Conservation (phyloP, 2,888 invertebrate species). For the Cyclophora albipunctata region DNA sequence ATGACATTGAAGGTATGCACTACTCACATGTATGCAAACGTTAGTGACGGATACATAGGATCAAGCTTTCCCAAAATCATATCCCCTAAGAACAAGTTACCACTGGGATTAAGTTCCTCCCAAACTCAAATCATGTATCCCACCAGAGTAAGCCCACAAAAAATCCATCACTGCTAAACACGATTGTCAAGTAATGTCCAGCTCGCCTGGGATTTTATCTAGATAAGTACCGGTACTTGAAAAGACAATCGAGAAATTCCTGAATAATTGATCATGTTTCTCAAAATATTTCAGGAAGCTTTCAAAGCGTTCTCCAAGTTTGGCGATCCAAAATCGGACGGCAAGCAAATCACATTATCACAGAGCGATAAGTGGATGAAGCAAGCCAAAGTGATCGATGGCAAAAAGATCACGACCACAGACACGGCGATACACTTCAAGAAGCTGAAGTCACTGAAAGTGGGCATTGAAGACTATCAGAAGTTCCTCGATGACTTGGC, state of each 20-base stretch:
- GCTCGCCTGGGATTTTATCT: no score
- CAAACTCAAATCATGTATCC: no score
- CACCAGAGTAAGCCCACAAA: no score
- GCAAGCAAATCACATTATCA: constrained; percentile 88
- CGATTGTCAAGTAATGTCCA: no score
- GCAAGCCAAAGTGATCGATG: constrained; percentile 87
- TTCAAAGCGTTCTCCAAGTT: constrained; percentile 91
- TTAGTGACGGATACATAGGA: constrained; percentile 4
- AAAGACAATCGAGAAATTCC: no score
- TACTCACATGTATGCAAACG: not conserved
- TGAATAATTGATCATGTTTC: no score
- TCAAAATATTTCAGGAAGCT: constrained; percentile 73
- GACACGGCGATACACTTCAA: constrained; percentile 94
- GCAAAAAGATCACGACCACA: constrained; percentile 90
- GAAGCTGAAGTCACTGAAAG: constrained; percentile 88
- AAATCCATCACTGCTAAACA: no score
- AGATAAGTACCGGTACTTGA: no score
- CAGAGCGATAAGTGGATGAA: constrained; percentile 97
- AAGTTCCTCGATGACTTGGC: constrained; percentile 90
- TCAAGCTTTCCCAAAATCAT: no score
- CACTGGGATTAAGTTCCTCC: no score
- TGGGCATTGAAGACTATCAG: constrained; percentile 85
- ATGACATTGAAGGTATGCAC: constrained; percentile 36
- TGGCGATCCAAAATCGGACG: constrained; percentile 90
- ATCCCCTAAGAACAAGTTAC: no score